Evolutionary conservation across 2,113 vertebrate species (phyloP).

Genomic region (Solenodon paradoxus): DNA sequence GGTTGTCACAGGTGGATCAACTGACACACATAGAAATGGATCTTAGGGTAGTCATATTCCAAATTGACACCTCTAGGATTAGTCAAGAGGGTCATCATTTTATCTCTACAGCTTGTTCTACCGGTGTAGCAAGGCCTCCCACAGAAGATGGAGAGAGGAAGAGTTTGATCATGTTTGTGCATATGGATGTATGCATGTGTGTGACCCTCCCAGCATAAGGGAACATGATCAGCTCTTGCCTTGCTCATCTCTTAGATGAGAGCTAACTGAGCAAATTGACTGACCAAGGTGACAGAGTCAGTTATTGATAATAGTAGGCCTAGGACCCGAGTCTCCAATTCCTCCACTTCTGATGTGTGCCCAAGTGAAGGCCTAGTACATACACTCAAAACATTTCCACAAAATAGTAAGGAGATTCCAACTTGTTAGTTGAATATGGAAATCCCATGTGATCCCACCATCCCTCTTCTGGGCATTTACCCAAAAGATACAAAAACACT

Average conservation of each 20-base stretch:
- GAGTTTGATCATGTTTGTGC: rapidly evolving
- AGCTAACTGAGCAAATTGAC: rapidly evolving
- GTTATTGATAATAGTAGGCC: neutral
- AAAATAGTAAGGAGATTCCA: too few relatives aligned
- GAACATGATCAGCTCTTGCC: neutral
- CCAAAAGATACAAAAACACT: too few relatives aligned
- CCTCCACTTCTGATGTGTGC: too few relatives aligned
- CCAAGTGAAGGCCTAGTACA: neutral
- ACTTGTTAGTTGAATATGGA: too few relatives aligned
- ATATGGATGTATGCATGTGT: rapidly evolving
- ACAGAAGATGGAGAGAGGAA: neutral
- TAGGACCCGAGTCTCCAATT: neutral
- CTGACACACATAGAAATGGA: rapidly evolving
- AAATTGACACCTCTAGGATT: neutral
- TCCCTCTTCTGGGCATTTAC: too few relatives aligned
- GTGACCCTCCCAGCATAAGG: neutral
- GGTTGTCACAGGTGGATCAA: neutral
- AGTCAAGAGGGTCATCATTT: neutral
- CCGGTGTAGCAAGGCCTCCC: neutral
- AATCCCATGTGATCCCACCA: too few relatives aligned
- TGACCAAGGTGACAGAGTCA: neutral
- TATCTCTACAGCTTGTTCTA: neutral
- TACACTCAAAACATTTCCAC: neutral
- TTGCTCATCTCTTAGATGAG: too few relatives aligned
- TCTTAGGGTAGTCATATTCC: neutral